Evolutionary conservation across 2,113 vertebrate genomes (phyloP).

Genomic region (Charadrius vociferus): DNA sequence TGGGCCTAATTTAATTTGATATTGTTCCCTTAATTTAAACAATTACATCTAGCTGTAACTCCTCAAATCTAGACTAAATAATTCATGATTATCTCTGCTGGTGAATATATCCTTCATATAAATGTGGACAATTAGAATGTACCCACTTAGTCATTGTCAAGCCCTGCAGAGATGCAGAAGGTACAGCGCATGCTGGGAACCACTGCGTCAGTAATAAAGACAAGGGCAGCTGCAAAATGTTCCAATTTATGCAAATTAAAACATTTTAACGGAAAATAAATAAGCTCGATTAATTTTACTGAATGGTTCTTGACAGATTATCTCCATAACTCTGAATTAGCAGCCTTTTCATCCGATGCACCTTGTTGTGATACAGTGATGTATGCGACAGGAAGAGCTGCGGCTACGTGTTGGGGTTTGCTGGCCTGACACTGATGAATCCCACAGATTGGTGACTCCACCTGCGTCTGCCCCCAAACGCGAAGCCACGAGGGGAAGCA

Average conservation of each 20-base stretch:
- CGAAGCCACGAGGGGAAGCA: background rate
- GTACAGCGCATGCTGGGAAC: constrained; percentile 31
- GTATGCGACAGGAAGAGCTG: background rate
- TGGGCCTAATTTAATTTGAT: constrained; percentile 30
- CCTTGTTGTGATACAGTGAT: background rate
- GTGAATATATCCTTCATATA: constrained; percentile 48
- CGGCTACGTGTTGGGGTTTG: background rate
- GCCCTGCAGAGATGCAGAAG: constrained; percentile 50
- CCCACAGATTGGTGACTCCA: background rate
- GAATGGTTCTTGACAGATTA: constrained; percentile 45
- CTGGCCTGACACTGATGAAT: background rate
- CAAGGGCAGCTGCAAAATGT: constrained; percentile 58
- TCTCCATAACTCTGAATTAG: constrained; percentile 12
- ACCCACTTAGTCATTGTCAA: constrained; percentile 65
- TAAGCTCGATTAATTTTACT: constrained; percentile 52
- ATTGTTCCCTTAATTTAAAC: constrained; percentile 50
- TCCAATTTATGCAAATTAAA: constrained; percentile 68
- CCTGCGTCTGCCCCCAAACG: background rate
- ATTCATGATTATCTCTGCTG: constrained; percentile 61
- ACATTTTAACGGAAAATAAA: constrained; percentile 63
- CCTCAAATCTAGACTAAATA: constrained; percentile 52
- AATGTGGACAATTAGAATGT: constrained; percentile 57
- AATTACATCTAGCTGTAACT: constrained; percentile 28
- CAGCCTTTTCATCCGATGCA: constrained; percentile 2
- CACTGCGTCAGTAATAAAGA: constrained; percentile 35